These are phyloP conservation scores for Drosophila lacertosa DNA, from an alignment of 1,140 invertebrate species.

Conservation along the genomic window DNA sequence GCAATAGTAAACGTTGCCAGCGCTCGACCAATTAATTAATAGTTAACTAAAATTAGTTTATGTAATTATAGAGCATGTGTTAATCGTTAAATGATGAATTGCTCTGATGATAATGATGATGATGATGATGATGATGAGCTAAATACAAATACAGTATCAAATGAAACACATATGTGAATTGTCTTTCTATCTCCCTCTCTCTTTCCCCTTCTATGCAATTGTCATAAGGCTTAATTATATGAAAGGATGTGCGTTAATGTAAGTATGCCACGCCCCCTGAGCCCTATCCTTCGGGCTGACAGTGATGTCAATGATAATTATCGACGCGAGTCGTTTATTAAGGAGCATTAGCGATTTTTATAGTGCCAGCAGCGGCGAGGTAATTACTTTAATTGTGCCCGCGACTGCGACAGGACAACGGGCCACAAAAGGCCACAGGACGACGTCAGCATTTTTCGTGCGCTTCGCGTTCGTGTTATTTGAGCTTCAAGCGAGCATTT, in stretches of 20 bases:
- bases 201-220: constrained; percentile 9
- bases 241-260: constrained; percentile 14
- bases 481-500: constrained; percentile 12
- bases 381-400: constrained; percentile 73
- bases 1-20: constrained; percentile 60
- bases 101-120: constrained; percentile 36
- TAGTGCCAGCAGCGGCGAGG: constrained; percentile 43
- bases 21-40: constrained; percentile 81
- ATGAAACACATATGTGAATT: constrained; percentile 49
- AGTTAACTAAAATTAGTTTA: constrained; percentile 74
- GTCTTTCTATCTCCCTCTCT: neutral
- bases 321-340: constrained; percentile 42
- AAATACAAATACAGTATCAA: constrained; percentile 79
- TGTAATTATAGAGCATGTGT: constrained; percentile 79
- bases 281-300: neutral
- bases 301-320: constrained; percentile 71
- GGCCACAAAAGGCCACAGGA: constrained; percentile 7
- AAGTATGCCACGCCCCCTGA: constrained; percentile 11
- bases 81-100: constrained; percentile 69
- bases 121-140: constrained; percentile 53
- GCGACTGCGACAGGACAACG: constrained; percentile 25
- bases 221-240: constrained; percentile 32
- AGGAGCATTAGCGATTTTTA: constrained; percentile 56
- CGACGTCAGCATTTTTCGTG: constrained; percentile 50
- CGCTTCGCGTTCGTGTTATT: constrained; percentile 14